Conservation (phyloP, 2,888 invertebrate species). For the Diarsia dahlii region DNA sequence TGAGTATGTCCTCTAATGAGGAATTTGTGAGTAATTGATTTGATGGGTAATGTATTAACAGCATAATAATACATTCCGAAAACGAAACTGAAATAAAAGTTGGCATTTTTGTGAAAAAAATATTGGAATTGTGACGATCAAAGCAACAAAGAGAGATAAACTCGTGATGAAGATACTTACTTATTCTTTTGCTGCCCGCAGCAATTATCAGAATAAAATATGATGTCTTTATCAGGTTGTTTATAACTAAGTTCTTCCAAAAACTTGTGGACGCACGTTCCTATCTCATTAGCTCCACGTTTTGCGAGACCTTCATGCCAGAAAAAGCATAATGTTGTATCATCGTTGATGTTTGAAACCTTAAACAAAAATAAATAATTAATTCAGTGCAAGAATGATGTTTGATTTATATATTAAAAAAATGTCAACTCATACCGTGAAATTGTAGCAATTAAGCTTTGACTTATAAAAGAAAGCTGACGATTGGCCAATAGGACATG, state of each 20-base stretch:
- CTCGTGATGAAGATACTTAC: conserved; percentile 2
- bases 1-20: conserved; percentile 55
- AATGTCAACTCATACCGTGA: neutral
- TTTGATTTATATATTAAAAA: no score
- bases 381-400: no score
- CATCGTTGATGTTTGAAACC: conserved; percentile 38
- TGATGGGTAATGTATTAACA: conserved; percentile 49
- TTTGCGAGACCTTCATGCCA: conserved; percentile 62
- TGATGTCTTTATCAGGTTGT: conserved; percentile 51
- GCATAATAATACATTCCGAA: conserved; percentile 56
- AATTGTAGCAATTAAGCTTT: conserved; percentile 12
- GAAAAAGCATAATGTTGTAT: conserved; percentile 50
- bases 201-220: conserved; percentile 58
- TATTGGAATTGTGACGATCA: neutral
- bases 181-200: conserved; percentile 64
- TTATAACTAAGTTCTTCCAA: conserved; percentile 42
- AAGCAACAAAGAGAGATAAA: conserved; percentile 1
- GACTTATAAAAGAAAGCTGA: conserved; percentile 20
- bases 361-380: no score
- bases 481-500: conserved; percentile 15
- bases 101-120: neutral
- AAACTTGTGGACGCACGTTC: conserved; percentile 39
- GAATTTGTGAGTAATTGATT: conserved; percentile 51
- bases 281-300: conserved; percentile 62
- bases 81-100: conserved; percentile 29